These are phyloP conservation scores for Brachionus asplanchnoidis DNA, from an alignment of 1,140 invertebrate genomes.

Conservation along the genomic window DNA sequence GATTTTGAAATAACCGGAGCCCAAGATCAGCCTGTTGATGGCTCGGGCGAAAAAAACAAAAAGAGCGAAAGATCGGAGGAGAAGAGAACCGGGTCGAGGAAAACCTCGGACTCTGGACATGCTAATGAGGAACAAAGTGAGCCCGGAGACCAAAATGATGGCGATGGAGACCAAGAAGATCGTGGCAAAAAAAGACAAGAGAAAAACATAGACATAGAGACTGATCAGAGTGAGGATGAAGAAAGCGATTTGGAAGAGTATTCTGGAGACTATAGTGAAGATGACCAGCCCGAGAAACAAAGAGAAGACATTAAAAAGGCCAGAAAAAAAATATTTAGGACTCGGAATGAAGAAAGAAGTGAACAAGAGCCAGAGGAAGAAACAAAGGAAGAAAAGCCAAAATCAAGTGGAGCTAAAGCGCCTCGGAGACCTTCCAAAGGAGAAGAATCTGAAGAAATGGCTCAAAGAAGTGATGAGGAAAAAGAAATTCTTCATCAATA, in stretches of 20 bases:
- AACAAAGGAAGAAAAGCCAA: background rate
- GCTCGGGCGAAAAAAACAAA: background rate
- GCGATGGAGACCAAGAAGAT: background rate
- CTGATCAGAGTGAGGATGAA: background rate
- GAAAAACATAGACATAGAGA: background rate
- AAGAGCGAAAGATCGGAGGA: background rate
- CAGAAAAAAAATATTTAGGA: background rate
- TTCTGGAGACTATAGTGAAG: background rate
- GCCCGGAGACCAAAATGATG: background rate
- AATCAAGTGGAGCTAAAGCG: background rate
- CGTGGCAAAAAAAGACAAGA: background rate
- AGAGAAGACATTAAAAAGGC: background rate
- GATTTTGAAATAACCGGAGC: background rate
- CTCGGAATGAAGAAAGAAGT: background rate
- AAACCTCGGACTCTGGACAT: background rate
- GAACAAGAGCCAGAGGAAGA: background rate
- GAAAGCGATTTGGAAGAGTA: background rate
- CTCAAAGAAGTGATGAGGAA: background rate
- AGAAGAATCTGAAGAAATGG: background rate
- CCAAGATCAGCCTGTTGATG: background rate
- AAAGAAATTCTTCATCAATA: background rate
- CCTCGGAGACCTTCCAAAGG: background rate
- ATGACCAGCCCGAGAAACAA: background rate
- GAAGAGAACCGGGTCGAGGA: background rate
- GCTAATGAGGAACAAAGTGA: background rate